phyloP scores from a whole-genome alignment of 2,888 invertebrate genomes.

The Nomada fabriciana region DNA sequence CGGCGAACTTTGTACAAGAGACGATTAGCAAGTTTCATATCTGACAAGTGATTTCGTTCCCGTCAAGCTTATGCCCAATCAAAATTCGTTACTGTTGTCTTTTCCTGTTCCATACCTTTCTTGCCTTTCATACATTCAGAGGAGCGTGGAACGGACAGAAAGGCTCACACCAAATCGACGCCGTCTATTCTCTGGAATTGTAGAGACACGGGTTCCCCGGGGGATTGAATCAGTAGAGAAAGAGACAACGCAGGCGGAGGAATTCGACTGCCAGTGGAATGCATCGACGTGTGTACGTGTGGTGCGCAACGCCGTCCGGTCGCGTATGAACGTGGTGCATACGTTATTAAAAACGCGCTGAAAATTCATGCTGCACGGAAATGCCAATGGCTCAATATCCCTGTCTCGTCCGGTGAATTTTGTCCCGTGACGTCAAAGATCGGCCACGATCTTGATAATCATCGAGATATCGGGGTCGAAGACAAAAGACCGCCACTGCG shows the following conservation, averaged over 20 bases:
- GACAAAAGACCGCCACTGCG: conserved; percentile 35
- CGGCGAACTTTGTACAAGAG: not conserved
- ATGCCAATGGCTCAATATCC: conserved; percentile 14
- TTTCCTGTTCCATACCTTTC: too few relatives aligned
- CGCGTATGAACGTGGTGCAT: conserved; percentile 18
- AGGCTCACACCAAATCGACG: not conserved
- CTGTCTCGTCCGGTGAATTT: conserved; percentile 19
- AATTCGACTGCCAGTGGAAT: conserved; percentile 12
- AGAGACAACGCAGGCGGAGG: not conserved
- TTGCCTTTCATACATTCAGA: not conserved
- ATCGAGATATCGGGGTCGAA: conserved; percentile 32
- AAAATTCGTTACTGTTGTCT: too few relatives aligned
- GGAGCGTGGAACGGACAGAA: not conserved
- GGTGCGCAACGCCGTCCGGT: conserved; percentile 1
- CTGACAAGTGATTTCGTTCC: not conserved
- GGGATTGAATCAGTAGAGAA: not conserved
- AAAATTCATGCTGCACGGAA: conserved; percentile 31
- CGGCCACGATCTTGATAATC: conserved; percentile 34
- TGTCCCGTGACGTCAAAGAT: conserved; percentile 37
- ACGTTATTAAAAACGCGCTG: conserved; percentile 43
- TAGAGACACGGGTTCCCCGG: not conserved
- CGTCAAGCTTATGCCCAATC: too few relatives aligned
- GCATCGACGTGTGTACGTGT: conserved; percentile 23
- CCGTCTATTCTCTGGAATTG: not conserved
- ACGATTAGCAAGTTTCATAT: not conserved